Evolutionary conservation across 2,888 invertebrate genomes (phyloP), one percentile per base, ranked within the genome.

Genomic region (Acleris cristana): DNA sequence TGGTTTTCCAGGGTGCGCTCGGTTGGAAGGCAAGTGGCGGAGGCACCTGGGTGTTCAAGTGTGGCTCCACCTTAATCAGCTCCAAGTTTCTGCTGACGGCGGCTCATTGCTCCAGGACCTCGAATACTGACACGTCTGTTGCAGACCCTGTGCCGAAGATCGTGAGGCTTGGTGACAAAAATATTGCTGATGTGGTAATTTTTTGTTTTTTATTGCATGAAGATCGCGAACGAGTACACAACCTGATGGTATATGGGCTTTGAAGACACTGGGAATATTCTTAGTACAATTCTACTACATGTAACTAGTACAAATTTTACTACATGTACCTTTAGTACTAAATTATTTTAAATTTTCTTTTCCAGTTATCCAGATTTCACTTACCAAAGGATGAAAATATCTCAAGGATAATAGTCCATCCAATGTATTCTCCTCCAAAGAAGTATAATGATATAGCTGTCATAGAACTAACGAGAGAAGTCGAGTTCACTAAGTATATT

Each of bases 61-160:
- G 96, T 76, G 95, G 95, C 2, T 95, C 95, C 2, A 92, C 94
- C 7, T 82, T 96, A 4, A 93, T 96, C 53, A 94, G 94, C 60
- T 87, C 93, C 14, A 88, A 85, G 56, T 95, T 93, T 78, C 90
- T 95, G 6, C 75, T 96, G 26, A 95, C 95, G 1, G 95, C 95
- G 0, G 95, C 95, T 0, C 95, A 96, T 77, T 96, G 96, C 72
- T 77, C 77, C 0, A 71, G 70, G 5, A 69, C 75, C 0, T 70
- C 79, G 0, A 21, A 60, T 0, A 49, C 45, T 3, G 82, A 82
- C 30, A 58, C 73, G 2, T 71, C 69, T 0, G 58, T 81, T 0
- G 71, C 72, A 12, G 74, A 76, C 19, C 52, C 70, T 1, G 64
- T 64, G 1, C 82, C 84, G 5, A 77, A 80, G 65, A 80, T 82